These are phyloP conservation scores for Ophion slaviceki DNA, from an alignment of 2,888 invertebrate genomes.

Conservation along the genomic window DNA sequence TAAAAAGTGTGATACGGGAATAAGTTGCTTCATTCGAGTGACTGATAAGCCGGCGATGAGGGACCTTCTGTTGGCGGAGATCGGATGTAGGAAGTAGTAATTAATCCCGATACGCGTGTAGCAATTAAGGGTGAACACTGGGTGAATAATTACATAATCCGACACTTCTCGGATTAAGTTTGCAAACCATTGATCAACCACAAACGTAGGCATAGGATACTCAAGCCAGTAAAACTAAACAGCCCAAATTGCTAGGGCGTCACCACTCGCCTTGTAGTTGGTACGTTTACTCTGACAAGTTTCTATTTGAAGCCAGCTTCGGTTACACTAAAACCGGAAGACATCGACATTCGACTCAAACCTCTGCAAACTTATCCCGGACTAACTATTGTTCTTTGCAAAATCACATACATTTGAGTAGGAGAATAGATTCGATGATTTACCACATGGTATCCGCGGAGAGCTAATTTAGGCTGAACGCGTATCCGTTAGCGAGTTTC, in stretches of 20 bases:
- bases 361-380: too few species aligned
- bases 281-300: too few species aligned
- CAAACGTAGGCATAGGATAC: neutral
- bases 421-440: conserved; percentile 22
- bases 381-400: neutral
- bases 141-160: neutral
- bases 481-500: conserved; percentile 19
- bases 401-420: neutral
- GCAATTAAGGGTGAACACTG: neutral
- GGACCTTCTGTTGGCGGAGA: neutral
- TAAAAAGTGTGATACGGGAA: neutral
- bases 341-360: too few species aligned
- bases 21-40: neutral
- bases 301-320: too few species aligned
- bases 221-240: neutral
- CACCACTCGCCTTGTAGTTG: neutral
- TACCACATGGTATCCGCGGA: neutral
- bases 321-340: too few species aligned
- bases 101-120: neutral
- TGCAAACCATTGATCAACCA: neutral
- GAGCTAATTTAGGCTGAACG: conserved; percentile 7
- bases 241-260: neutral
- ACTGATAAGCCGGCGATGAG: neutral
- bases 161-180: neutral
- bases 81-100: neutral